phyloP scores from a whole-genome alignment of 2,888 invertebrate species.

The Dolichomitus sp. region DNA sequence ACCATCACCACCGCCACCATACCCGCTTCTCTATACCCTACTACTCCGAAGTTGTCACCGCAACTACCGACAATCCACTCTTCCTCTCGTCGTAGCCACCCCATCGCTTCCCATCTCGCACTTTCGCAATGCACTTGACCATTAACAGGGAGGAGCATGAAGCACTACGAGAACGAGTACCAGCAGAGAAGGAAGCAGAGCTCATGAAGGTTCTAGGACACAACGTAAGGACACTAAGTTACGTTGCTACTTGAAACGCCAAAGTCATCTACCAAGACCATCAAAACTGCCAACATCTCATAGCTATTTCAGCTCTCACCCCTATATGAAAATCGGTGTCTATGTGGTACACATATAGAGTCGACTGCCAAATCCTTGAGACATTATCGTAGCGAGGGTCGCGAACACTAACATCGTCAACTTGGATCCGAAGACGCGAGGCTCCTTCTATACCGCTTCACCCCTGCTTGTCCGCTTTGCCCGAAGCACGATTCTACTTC shows the following conservation, averaged over 20 bases:
- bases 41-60: slow-evolving; percentile 74
- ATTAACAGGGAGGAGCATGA: slow-evolving; percentile 22
- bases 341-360: slow-evolving; percentile 3
- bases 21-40: slow-evolving; percentile 26
- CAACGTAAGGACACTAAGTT: background rate
- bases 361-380: slow-evolving; percentile 41
- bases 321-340: slow-evolving; percentile 18
- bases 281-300: slow-evolving; percentile 21
- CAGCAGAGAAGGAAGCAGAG: background rate
- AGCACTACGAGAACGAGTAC: slow-evolving; percentile 24
- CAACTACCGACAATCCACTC: slow-evolving; percentile 74
- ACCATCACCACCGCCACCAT: slow-evolving; percentile 46
- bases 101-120: slow-evolving; percentile 40
- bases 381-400: slow-evolving; percentile 26
- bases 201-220: slow-evolving; percentile 15
- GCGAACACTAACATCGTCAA: slow-evolving; percentile 34
- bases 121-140: slow-evolving; percentile 53
- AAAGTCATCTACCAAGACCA: slow-evolving; percentile 29
- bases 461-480: slow-evolving; percentile 18
- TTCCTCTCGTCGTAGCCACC: slow-evolving; percentile 52
- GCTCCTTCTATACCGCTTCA: slow-evolving; percentile 2
- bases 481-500: slow-evolving; percentile 50
- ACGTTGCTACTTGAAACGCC: slow-evolving; percentile 3
- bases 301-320: slow-evolving; percentile 8
- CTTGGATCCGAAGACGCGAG: slow-evolving; percentile 27